Evolutionary conservation across 1,140 invertebrate species (phyloP).

Genomic region (Diprion similis): DNA sequence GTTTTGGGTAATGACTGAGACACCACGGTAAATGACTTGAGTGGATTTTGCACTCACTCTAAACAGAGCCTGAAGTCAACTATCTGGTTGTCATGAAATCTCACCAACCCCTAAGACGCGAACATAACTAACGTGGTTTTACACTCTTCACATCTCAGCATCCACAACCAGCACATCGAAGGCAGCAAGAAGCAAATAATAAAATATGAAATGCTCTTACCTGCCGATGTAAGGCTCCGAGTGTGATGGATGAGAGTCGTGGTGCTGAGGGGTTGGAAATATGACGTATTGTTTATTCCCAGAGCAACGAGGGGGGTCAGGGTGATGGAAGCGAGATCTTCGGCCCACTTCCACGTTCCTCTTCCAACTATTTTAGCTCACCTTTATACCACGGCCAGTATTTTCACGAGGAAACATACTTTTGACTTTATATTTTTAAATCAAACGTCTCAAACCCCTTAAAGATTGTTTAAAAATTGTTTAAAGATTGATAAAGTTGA

Average conservation of each 20-base stretch:
- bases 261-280: conserved; percentile 18
- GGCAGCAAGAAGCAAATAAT: conserved; percentile 39
- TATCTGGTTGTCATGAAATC: neutral
- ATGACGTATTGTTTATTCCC: conserved; percentile 50
- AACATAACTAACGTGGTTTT: neutral
- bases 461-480: no score
- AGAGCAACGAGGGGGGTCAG: conserved; percentile 17
- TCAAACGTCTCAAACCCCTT: no score
- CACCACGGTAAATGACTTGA: neutral
- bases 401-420: neutral
- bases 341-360: neutral
- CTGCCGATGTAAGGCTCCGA: conserved; percentile 36
- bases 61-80: neutral
- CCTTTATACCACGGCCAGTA: neutral
- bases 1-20: no score
- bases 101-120: neutral
- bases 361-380: neutral
- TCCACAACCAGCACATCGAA: neutral
- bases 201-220: conserved; percentile 36
- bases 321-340: conserved; percentile 46
- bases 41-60: neutral
- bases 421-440: no score
- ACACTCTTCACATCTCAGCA: neutral
- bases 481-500: no score
- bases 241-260: conserved; percentile 43